Evolutionary conservation across 2,113 vertebrate species (phyloP).

Genomic region (Nothobranchius furzeri): DNA sequence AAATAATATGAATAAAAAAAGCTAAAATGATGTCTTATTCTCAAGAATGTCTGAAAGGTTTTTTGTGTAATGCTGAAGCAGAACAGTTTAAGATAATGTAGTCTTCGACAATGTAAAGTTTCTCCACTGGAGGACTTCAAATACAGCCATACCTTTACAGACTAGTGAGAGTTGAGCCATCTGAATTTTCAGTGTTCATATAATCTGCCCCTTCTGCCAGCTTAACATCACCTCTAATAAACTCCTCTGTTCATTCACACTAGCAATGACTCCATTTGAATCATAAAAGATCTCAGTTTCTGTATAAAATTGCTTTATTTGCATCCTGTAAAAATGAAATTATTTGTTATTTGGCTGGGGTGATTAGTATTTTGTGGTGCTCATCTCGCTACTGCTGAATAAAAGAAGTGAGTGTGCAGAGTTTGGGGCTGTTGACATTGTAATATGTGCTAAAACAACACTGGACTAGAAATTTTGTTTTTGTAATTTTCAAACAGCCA

Average conservation of each 20-base stretch:
- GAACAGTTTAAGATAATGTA: conserved; percentile 6
- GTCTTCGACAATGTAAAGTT: conserved; percentile 11
- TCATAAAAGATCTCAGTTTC: conserved; percentile 15
- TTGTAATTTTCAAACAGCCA: neutral
- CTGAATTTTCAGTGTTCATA: conserved; percentile 19
- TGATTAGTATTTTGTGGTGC: conserved; percentile 5
- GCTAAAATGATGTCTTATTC: conserved; percentile 8
- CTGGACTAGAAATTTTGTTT: conserved; percentile 28
- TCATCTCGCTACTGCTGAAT: conserved; percentile 23
- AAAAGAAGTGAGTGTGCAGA: conserved; percentile 6
- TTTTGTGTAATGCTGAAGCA: conserved; percentile 23
- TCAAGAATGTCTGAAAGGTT: conserved; percentile 9
- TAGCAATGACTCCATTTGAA: conserved; percentile 13
- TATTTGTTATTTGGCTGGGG: conserved; percentile 7
- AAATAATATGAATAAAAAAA: conserved; percentile 2
- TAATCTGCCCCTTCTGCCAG: conserved; percentile 14
- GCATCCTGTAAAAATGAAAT: conserved; percentile 18
- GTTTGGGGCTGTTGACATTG: conserved; percentile 16
- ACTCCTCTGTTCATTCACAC: conserved; percentile 11
- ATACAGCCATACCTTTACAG: conserved; percentile 17
- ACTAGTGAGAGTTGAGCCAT: conserved; percentile 31
- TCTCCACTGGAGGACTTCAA: conserved; percentile 41
- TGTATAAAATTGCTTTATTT: conserved; percentile 25
- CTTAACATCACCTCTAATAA: conserved; percentile 19
- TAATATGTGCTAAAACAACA: conserved; percentile 26